A percentile compares a stretch with the other conserved stretches of the same genome.
Evolutionary conservation across 2,113 vertebrate genomes (phyloP).

Genomic region (Pelmatolapia mariae): DNA sequence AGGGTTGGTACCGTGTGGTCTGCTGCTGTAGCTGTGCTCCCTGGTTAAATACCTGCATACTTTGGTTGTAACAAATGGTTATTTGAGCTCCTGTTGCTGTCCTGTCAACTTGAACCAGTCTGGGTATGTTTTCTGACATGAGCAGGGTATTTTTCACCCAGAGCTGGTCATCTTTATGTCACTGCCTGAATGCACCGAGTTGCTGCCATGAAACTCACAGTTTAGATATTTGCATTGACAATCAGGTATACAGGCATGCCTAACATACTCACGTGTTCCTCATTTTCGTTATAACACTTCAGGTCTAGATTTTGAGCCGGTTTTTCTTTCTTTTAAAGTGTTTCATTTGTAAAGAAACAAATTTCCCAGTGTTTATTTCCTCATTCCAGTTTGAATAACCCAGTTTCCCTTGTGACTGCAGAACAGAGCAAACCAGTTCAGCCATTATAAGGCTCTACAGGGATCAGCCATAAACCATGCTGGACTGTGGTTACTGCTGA

Average conservation of each 20-base stretch:
- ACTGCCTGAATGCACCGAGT: accelerated
- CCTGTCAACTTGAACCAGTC: accelerated
- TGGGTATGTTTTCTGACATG: background rate
- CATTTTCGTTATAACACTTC: background rate
- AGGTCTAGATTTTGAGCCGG: background rate
- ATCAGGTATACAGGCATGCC: background rate
- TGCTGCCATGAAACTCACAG: background rate
- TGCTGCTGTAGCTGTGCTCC: background rate
- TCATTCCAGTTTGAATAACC: background rate
- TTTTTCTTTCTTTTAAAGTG: background rate
- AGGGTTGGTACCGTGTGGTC: background rate
- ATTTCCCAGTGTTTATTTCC: background rate
- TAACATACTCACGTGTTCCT: background rate
- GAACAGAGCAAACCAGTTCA: background rate
- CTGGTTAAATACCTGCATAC: background rate
- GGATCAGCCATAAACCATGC: background rate
- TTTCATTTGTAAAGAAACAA: background rate
- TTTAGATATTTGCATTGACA: background rate
- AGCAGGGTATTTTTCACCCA: background rate
- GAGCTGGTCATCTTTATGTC: background rate
- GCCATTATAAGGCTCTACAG: background rate
- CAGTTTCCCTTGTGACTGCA: background rate
- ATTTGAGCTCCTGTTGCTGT: background rate
- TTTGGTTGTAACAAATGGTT: background rate
- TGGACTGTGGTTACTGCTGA: background rate